Conservation (phyloP, 2,888 invertebrate genomes). For the Dicyrtoma fusca region DNA sequence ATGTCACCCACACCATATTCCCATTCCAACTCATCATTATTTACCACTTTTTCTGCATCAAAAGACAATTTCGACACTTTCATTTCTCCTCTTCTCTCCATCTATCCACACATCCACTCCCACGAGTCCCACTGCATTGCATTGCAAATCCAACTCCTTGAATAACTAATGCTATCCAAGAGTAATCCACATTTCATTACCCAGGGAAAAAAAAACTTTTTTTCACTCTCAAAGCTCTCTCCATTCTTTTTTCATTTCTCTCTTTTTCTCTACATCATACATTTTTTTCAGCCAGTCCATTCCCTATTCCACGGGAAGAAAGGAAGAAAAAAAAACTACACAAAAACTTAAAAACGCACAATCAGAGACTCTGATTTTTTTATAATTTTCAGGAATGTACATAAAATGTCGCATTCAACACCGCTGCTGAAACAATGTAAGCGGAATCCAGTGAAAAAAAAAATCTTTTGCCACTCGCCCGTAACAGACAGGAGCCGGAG, state of each 20-base stretch:
- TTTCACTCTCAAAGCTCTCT: constrained; percentile 23
- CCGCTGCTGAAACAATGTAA: constrained; percentile 17
- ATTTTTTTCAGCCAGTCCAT: constrained; percentile 2
- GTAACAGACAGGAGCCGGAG: no score
- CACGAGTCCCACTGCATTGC: no score
- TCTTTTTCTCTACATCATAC: not conserved
- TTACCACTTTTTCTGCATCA: constrained; percentile 57
- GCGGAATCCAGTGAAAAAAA: constrained; percentile 1
- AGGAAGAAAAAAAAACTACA: not conserved
- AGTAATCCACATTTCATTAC: constrained; percentile 43
- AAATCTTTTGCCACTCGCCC: no score
- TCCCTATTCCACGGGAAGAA: constrained; percentile 7
- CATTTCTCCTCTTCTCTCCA: constrained; percentile 36
- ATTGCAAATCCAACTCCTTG: no score
- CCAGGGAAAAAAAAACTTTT: constrained; percentile 22
- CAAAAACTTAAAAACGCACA: not conserved
- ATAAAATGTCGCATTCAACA: constrained; percentile 21
- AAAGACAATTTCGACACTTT: constrained; percentile 56
- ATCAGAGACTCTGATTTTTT: no score
- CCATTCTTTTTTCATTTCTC: constrained; percentile 1
- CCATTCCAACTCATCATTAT: constrained; percentile 54
- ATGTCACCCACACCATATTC: constrained; percentile 51
- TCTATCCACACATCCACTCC: constrained; percentile 15
- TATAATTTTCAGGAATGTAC: constrained; percentile 14
- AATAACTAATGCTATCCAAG: constrained; percentile 37